Percentiles rank a stretch among this genome's conserved stretches.
Evolutionary conservation across 2,797 vertebrate genomes (phyloP).

Genomic region (Coendou prehensilis): DNA sequence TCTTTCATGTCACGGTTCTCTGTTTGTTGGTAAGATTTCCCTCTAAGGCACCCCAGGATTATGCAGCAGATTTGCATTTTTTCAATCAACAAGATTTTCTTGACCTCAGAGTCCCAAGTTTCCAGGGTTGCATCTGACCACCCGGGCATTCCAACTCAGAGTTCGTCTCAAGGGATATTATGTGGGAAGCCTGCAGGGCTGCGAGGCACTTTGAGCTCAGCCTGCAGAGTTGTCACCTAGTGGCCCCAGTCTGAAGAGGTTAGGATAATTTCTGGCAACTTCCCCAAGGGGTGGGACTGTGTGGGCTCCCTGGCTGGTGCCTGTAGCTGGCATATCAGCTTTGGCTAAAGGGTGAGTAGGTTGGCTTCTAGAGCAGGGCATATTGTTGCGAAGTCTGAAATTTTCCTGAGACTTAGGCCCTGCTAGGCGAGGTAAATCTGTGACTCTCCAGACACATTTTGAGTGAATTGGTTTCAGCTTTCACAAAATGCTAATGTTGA

Average conservation of each 20-base stretch:
- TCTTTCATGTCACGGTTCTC: background rate
- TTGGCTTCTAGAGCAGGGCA: rapidly evolving
- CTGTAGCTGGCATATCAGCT: rapidly evolving
- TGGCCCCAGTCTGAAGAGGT: background rate
- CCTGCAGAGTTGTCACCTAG: background rate
- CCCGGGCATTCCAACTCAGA: background rate
- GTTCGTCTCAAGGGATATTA: background rate
- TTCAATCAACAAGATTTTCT: background rate
- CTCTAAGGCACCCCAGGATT: background rate
- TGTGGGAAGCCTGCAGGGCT: background rate
- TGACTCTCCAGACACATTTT: conserved; percentile 86
- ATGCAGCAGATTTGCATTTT: background rate
- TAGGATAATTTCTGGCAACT: background rate
- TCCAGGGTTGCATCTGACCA: background rate
- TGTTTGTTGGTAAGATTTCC: background rate
- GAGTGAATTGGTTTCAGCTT: conserved; percentile 88
- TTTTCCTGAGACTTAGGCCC: background rate
- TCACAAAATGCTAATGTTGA: conserved; percentile 88
- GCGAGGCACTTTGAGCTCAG: background rate
- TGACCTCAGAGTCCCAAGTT: background rate
- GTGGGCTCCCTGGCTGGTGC: background rate
- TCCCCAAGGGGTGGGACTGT: background rate
- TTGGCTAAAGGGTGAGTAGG: background rate
- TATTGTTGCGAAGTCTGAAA: background rate
- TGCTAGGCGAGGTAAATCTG: conserved; percentile 10